Evolutionary conservation across 2,113 vertebrate genomes (phyloP), one percentile per base, ranked within the genome.

Genomic region (Coreoperca whiteheadi): DNA sequence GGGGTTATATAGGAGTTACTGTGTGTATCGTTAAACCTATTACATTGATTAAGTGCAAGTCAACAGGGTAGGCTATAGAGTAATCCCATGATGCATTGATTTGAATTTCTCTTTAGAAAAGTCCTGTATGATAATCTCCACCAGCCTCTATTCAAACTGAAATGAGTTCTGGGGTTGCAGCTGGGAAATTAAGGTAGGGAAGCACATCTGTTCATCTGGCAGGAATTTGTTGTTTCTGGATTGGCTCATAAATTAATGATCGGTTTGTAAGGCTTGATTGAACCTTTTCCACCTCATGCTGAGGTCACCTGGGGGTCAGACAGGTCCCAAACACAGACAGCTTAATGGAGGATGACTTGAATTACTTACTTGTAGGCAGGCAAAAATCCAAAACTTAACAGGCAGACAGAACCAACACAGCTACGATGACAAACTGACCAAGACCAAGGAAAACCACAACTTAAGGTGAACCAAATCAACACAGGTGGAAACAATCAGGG

Each of bases 161-260:
- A 73, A 87, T 82, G 53, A 81, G 78, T 74, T 79, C 48, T 76
- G 4, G 2, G 46, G 28, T n/a, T 68, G 81, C 79, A 81, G 75
- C 60, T 77, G 88, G 88, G 88, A 92, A 90, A 92, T 90, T 81
- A 90, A 86, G 64, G 66, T 71, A 25, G 59, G 37, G 25, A 74
- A 54, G 23, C 59, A 69, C 88, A 89, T 80, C 86, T 92, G 84
- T 53, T 86, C 59, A 68, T 28, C 39, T 89, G 86, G 85, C 83
- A 87, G 74, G 57, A 81, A 51, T 32, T 21, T 65, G 77, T 51
- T 54, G 69, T 57, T 81, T 69, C 30, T 53, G 68, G 25, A 83
- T 75, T 50, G 60, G 23, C 67, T 46, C 37, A 54, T 77, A 69
- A 75, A 88, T 50, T 73, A 60, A 77, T 82, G 15, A 63, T 86